Evolutionary conservation across 2,888 invertebrate genomes (phyloP).

Genomic region (Fragum whitleyi): DNA sequence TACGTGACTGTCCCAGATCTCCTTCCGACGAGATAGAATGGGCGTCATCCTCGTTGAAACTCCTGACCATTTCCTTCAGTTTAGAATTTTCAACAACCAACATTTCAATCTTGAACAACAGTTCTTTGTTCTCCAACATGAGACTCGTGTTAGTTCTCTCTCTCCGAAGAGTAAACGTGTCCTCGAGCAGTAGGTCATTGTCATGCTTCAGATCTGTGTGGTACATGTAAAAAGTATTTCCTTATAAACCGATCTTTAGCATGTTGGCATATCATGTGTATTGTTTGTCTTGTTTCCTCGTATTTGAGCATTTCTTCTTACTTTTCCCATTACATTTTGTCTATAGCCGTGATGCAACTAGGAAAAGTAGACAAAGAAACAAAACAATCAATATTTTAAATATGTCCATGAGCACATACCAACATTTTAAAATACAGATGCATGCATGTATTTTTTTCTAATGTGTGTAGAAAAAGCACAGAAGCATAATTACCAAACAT

Average conservation of each 20-base stretch:
- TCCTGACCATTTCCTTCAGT: constrained; percentile 73
- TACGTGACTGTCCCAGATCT: constrained; percentile 40
- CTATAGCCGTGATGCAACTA: constrained; percentile 1
- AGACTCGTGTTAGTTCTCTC: constrained; percentile 60
- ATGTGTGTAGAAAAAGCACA: too few species aligned
- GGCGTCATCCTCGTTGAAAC: constrained; percentile 27
- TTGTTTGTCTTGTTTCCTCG: neutral
- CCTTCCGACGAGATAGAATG: constrained; percentile 35
- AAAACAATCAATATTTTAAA: neutral
- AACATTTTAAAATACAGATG: too few species aligned
- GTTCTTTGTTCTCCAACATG: constrained; percentile 69
- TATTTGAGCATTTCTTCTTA: neutral
- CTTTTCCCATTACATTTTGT: neutral
- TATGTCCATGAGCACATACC: too few species aligned
- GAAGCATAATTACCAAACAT: too few species aligned
- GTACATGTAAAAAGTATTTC: neutral
- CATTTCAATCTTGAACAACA: constrained; percentile 70
- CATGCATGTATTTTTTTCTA: too few species aligned
- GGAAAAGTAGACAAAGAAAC: constrained; percentile 2
- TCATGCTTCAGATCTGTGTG: constrained; percentile 66
- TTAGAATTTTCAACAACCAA: constrained; percentile 69
- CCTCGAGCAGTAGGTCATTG: constrained; percentile 62
- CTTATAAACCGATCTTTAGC: neutral
- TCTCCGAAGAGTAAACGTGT: constrained; percentile 49
- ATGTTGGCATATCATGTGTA: too few species aligned